Evolutionary conservation across 2,797 vertebrate species (phyloP).

Genomic region (Parambassis ranga): DNA sequence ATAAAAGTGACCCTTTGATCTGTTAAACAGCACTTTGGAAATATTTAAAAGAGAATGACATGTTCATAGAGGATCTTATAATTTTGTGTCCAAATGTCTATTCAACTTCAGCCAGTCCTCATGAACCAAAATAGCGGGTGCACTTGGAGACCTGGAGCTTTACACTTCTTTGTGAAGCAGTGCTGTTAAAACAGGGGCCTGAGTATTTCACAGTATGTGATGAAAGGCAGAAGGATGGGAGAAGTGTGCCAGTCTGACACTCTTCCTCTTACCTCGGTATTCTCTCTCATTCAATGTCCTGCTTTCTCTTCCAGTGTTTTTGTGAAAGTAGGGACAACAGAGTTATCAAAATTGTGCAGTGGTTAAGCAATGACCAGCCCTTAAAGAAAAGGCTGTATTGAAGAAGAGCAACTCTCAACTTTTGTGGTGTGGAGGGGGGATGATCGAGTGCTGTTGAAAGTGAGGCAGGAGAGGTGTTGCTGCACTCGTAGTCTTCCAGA

Average conservation of each 20-base stretch:
- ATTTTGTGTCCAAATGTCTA: background rate
- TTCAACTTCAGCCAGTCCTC: background rate
- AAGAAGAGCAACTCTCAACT: conserved; percentile 64
- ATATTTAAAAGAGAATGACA: too few relatives aligned
- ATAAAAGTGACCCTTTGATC: too few relatives aligned
- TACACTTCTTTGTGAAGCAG: background rate
- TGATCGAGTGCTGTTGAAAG: conserved; percentile 50
- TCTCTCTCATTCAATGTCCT: conserved; percentile 15
- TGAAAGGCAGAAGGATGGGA: conserved; percentile 23
- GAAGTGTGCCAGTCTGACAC: conserved; percentile 20
- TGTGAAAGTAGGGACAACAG: conserved; percentile 18
- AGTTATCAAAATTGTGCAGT: conserved; percentile 37
- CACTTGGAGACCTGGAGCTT: background rate
- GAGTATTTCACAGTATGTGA: conserved; percentile 8
- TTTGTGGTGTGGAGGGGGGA: conserved; percentile 59
- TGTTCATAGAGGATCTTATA: too few relatives aligned
- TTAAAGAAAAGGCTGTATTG: conserved; percentile 32
- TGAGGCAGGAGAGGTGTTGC: conserved; percentile 50
- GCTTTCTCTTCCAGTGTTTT: conserved; percentile 10
- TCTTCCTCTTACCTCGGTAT: conserved; percentile 4
- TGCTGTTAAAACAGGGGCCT: background rate
- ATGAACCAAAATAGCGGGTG: background rate
- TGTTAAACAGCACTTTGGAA: too few relatives aligned
- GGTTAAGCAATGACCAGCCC: conserved; percentile 75
- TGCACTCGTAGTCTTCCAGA: conserved; percentile 36